Base-by-base conservation (phyloP, 2,888 invertebrate genomes). In the Nemurella pictetii region DNA sequence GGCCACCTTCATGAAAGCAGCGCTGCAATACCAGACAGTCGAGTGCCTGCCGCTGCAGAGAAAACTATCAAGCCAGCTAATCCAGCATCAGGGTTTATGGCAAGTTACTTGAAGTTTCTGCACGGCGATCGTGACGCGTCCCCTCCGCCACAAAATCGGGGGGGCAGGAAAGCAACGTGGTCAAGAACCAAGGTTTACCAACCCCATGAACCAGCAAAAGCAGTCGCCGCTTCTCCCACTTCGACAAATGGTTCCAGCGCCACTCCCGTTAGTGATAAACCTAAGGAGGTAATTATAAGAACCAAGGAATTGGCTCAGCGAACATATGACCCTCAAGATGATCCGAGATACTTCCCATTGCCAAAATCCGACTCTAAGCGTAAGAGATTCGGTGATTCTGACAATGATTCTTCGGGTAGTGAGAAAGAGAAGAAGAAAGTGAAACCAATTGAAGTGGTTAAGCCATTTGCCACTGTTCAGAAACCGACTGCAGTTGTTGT, bases 21-120 rank as follows among this genome's bases (percentile, higher is more conserved):
- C 36, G 72, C 84, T 27, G 32, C 85, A 35, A 35, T 80, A 28
- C 20, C 80, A 7, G 73, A 78, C 7, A 84, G 12, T 27, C 32
- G 29, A 29, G 26, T 29, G 20, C 15, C 12, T 28, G 2, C 78
- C 30, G 29, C 30, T 29, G 2, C 55, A 1, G 82, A 82, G 28
- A 82, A 82, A 27, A 36, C 55, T 55, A 36, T 82, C 20, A 82
- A 82, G 26, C 3, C 92, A 86, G 91, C 92, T 87, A 91, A 90
- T 87, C 93, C 94, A 86, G 94, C 94, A 88, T 93, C 95, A 83
- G 95, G 96, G 87, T 96, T 96, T 90, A 96, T 96, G 96, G 95
- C 95, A 89, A 96, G 96, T 91, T 96, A 96, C 90, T 92, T 96
- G 87, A 96, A 96, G 90, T 96, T 96, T 90, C 91, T 96, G 87